phyloP scores from a whole-genome alignment of 1,140 invertebrate species.

The Metaphire vulgaris region DNA sequence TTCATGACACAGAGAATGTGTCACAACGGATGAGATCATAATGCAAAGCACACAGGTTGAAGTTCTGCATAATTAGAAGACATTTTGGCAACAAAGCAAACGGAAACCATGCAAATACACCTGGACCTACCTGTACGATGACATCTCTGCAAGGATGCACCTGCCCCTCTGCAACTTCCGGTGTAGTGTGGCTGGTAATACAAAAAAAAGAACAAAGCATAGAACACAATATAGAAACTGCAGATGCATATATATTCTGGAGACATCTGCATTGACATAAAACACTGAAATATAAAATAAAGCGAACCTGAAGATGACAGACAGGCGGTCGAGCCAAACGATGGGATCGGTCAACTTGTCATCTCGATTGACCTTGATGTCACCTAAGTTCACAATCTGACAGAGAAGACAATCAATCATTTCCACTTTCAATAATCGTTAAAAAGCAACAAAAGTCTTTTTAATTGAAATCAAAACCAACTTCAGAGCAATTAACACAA shows the following conservation, averaged over 20 bases:
- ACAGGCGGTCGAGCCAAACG: constrained; percentile 83
- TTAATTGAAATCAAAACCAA: no score
- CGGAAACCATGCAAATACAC: background rate
- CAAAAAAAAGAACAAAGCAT: no score
- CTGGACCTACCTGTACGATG: constrained; percentile 61
- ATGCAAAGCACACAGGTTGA: background rate
- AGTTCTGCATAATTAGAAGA: background rate
- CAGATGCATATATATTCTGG: background rate
- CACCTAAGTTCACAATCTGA: background rate
- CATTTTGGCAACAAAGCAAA: constrained; percentile 12
- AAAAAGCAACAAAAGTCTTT: no score
- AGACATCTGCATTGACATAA: background rate
- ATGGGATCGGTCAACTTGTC: constrained; percentile 68
- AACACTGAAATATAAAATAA: constrained; percentile 16
- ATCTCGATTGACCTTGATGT: constrained; percentile 38
- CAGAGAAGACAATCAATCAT: no score
- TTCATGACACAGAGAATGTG: no score
- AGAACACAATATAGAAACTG: no score
- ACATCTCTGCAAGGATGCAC: constrained; percentile 75
- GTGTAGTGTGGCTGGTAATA: constrained; percentile 61
- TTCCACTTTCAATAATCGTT: no score
- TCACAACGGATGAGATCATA: background rate
- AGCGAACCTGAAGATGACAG: constrained; percentile 68
- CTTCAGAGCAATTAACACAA: no score
- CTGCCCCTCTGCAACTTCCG: constrained; percentile 58